Percentiles rank a stretch among this genome's conserved stretches.
phyloP scores from a whole-genome alignment of 2,888 invertebrate genomes.

The Drosophila kokeensis region DNA sequence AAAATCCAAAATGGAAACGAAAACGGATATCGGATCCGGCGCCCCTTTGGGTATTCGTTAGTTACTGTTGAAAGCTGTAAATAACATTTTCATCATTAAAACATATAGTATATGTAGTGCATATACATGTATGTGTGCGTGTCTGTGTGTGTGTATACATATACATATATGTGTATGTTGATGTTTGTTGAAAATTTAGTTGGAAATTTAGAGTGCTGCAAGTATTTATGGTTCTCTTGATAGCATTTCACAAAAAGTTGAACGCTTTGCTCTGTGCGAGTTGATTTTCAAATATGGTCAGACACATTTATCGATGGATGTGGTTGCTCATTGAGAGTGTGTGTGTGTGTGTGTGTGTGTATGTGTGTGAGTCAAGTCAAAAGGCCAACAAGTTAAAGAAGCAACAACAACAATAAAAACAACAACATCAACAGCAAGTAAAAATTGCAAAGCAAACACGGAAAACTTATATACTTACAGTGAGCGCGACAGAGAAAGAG shows the following conservation, averaged over 20 bases:
- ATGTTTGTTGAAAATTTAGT: constrained; percentile 59
- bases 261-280: constrained; percentile 39
- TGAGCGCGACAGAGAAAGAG: constrained; percentile 5
- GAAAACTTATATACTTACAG: constrained; percentile 40
- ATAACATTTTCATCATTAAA: constrained; percentile 76
- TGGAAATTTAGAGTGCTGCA: constrained; percentile 73
- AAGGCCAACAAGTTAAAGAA: constrained; percentile 49
- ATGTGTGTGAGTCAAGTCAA: constrained; percentile 26
- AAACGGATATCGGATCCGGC: constrained; percentile 10
- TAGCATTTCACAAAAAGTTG: constrained; percentile 48
- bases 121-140: constrained; percentile 7
- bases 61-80: constrained; percentile 67
- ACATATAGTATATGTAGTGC: constrained; percentile 41
- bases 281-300: constrained; percentile 45
- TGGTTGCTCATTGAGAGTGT: constrained; percentile 14
- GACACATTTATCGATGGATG: constrained; percentile 36
- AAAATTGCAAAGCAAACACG: constrained; percentile 48
- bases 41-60: constrained; percentile 24
- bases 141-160: constrained; percentile 12
- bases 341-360: constrained; percentile 2
- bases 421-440: constrained; percentile 30
- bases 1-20: constrained; percentile 25
- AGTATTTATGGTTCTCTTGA: constrained; percentile 71
- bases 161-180: constrained; percentile 11
- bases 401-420: constrained; percentile 36